phyloP scores from a whole-genome alignment of 2,888 invertebrate genomes.

The Bellardia pandia region DNA sequence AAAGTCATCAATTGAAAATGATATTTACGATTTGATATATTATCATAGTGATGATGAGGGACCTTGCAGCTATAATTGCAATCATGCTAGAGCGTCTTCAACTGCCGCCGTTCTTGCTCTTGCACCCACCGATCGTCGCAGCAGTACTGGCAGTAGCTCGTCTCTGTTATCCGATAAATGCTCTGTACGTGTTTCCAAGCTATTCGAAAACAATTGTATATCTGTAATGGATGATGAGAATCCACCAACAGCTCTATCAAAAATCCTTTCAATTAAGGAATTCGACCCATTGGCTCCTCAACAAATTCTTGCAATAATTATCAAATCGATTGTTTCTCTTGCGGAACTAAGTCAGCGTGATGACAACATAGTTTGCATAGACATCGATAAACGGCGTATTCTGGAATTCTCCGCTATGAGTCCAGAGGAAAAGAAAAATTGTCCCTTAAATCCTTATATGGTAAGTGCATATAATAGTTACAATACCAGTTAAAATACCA shows the following conservation, averaged over 20 bases:
- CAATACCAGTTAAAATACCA: too few relatives aligned
- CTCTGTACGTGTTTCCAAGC: constrained; percentile 68
- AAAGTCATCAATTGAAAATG: constrained; percentile 56
- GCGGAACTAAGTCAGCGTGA: constrained; percentile 81
- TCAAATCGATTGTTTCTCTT: constrained; percentile 81
- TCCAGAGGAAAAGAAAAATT: constrained; percentile 71
- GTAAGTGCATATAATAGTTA: constrained; percentile 69
- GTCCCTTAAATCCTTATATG: constrained; percentile 78
- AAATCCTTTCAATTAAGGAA: constrained; percentile 80
- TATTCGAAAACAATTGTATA: constrained; percentile 62
- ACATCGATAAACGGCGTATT: constrained; percentile 79
- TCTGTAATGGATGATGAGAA: constrained; percentile 74
- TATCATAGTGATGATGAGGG: constrained; percentile 68
- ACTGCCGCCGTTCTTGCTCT: constrained; percentile 38
- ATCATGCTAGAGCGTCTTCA: constrained; percentile 37
- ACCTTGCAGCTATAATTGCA: constrained; percentile 63
- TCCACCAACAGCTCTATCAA: constrained; percentile 75
- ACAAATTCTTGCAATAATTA: constrained; percentile 78
- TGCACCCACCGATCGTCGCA: constrained; percentile 47
- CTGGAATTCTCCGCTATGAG: constrained; percentile 75
- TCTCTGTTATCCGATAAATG: constrained; percentile 62
- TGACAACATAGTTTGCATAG: constrained; percentile 80
- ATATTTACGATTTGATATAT: constrained; percentile 63
- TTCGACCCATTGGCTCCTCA: constrained; percentile 81
- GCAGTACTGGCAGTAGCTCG: constrained; percentile 65